Evolutionary conservation across 2,888 invertebrate genomes (phyloP), one percentile per base, ranked within the genome.

Genomic region (Sesia bembeciformis): DNA sequence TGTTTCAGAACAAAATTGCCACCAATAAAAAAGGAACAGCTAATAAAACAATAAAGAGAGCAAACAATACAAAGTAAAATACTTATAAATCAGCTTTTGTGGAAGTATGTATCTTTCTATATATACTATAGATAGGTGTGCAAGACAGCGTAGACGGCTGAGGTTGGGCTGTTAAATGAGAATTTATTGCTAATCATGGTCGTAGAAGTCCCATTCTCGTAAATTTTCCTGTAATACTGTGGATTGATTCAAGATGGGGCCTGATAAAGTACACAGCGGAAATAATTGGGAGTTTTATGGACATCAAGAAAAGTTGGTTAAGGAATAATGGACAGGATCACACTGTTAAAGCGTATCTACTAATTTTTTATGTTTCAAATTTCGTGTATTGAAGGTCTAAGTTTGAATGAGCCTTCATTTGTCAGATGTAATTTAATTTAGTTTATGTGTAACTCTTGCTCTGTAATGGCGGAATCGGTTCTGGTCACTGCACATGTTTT

Each of bases 221-320:
- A 83, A 85, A 82, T 83, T 81, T 76, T 74, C 72, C 71, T 81
- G 81, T 84, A 83, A 85, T 78, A 78, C 78, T 83, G 78, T 78
- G 68, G 76, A 79, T 81, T 80, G 81, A 80, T 78, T 73, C 73
- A 72, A 82, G 82, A 82, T 81, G 72, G 65, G 67, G 67, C 59
- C 73, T 70, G 84, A 82, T 83, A 84, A 23, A 81, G 74, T 70
- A 67, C 62, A 68, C 74, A 74, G 74, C 72, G 76, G 77, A 82
- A 77, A 82, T 84, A 82, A 82, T 84, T 81, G 81, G 79, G 70
- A 74, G 72, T 69, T 78, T 81, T 81, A 81, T 80, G 71, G 70
- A 66, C 68, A 75, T 70, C 66, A 68, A 70, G 65, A 68, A 55
- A 55, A 7, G 42, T 40, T 39, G 50, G 23, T 39, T 8, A 50